Percentiles rank a stretch among this genome's conserved stretches.
Conservation (phyloP, 2,888 invertebrate species). For the Platycnemis pennipes region DNA sequence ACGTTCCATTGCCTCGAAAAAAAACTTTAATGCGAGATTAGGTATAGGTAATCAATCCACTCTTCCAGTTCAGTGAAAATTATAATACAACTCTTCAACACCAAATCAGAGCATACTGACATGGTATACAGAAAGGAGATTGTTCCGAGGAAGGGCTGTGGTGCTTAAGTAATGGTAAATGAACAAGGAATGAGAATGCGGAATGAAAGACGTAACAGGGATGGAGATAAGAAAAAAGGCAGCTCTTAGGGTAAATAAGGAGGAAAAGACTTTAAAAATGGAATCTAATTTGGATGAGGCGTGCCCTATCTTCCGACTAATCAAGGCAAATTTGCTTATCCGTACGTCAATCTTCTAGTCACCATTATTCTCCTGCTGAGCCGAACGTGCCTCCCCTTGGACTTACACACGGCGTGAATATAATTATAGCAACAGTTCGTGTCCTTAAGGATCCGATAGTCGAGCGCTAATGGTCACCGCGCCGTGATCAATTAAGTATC, state of each 20-base stretch:
- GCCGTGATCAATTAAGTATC: slow-evolving; percentile 56
- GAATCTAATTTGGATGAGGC: slow-evolving; percentile 54
- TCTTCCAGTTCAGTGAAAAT: too few species aligned
- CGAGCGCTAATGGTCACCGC: slow-evolving; percentile 37
- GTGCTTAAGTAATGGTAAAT: background rate
- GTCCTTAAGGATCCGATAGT: slow-evolving; percentile 59
- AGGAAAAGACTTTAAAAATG: background rate
- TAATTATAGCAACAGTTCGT: slow-evolving; percentile 51
- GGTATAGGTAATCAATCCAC: too few species aligned
- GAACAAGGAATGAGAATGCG: background rate
- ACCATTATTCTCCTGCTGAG: slow-evolving; percentile 47
- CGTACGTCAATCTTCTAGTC: background rate
- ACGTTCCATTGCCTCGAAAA: too few species aligned
- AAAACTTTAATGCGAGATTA: too few species aligned
- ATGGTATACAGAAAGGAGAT: background rate
- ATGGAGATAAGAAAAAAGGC: background rate
- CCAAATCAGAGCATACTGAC: too few species aligned
- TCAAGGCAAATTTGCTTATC: slow-evolving; percentile 61
- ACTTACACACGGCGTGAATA: slow-evolving; percentile 49
- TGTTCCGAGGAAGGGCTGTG: background rate
- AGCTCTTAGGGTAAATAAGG: background rate
- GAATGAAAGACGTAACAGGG: background rate
- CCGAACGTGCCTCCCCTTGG: background rate
- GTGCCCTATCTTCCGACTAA: slow-evolving; percentile 30
- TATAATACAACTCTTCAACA: too few species aligned